Base-by-base conservation (phyloP, 2,888 invertebrate species). In the Dusona sp. region DNA sequence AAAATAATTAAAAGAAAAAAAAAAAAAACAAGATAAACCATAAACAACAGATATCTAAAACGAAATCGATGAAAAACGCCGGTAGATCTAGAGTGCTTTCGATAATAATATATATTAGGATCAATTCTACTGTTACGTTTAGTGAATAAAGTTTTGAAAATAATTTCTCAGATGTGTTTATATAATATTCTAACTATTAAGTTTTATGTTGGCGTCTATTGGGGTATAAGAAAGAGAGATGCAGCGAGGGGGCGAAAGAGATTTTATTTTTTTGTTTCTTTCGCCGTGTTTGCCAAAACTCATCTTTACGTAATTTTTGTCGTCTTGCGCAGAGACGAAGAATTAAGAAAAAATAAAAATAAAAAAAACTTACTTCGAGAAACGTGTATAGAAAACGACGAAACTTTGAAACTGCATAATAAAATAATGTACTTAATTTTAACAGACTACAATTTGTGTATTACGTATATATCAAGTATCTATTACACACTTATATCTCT, bases 51-150 rank as follows among this genome's bases (percentile, higher is more conserved):
- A 68, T 48, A 51, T 36, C 61, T 29, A 48, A 57, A 72, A 74
- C 54, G 64, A 85, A 72, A 70, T 86, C 67, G 45, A 79, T 22
- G 57, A 78, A 74, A 64, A 70, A 70, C 51, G 29, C 73, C 77
- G 68, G 85, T 87, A 87, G 85, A 83, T 81, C 75, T 85, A 87
- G 85, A 83, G 85, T 83, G 86, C 84, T 86, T 88, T 82, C 67
- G 79, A 86, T 88, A 85, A 88, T 88, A 86, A 87, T 85, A 87
- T 29, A 29, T 88, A 88, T 87, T 87, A 88, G 87, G 83, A 85
- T 85, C 87, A 87, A 85, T 85, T 87, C 75, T 81, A 86, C 85
- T 83, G 85, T 87, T 87, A 87, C 75, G 88, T 88, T 88, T 84
- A 86, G 84, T 81, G 83, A 86, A 87, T 83, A 87, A 87, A 85